phyloP scores from a whole-genome alignment of 2,797 vertebrate species.

The Sebastes miniatus region DNA sequence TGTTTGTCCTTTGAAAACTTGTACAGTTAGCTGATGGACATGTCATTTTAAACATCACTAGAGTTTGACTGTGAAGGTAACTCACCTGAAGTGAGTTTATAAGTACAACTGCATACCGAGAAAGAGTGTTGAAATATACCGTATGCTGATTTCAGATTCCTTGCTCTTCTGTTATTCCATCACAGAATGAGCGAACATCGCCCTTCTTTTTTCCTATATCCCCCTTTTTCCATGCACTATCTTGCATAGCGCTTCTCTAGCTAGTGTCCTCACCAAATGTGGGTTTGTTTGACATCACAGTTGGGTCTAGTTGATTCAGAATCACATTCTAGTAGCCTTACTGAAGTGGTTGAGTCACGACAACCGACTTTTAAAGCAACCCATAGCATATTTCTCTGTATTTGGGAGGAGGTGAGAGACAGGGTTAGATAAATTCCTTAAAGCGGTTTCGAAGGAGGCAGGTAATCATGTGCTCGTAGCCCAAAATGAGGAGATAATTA shows the following conservation, averaged over 20 bases:
- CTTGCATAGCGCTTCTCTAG: neutral
- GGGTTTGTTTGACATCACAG: conserved; percentile 19
- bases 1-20: conserved; percentile 18
- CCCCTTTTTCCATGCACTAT: neutral
- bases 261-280: neutral
- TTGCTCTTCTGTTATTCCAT: neutral
- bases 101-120: neutral
- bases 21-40: neutral
- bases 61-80: neutral
- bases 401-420: neutral
- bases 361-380: neutral
- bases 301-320: conserved; percentile 14
- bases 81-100: conserved; percentile 9
- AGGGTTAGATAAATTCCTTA: neutral
- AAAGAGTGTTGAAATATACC: neutral
- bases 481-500: conserved; percentile 36
- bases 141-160: neutral
- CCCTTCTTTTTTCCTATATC: neutral
- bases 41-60: neutral
- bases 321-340: neutral
- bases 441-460: conserved; percentile 11
- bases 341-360: neutral
- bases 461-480: conserved; percentile 18
- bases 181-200: neutral
- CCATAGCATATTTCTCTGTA: neutral